Base-by-base conservation (phyloP, 2,797 vertebrate genomes). In the Esox masquinongy region DNA sequence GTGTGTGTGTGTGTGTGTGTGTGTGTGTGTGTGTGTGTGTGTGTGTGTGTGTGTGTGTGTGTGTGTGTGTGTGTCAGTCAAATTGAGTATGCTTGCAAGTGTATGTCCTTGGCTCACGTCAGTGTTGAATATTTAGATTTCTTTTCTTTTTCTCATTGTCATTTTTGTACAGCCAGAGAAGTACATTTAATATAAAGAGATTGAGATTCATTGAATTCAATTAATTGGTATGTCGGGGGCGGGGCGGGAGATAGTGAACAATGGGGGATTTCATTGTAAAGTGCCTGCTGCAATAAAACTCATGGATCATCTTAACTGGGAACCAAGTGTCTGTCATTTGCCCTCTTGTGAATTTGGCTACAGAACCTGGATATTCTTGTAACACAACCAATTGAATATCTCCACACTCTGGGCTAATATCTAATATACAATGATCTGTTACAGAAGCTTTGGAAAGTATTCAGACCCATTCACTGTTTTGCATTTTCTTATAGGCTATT, bases 221-320 rank as follows among this genome's bases (percentile, higher is more conserved):
- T 31, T 74, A 81, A 61, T 74, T 73, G 49, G 53, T 74, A 47
- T 47, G 43, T 47, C 0, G 9, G 43, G 43, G 43, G 12, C 9
- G 43, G 77, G 75, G 75, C 17, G 51, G 61, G 61, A 39, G 61
- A 43, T 74, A 74, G 76, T 80, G 66, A 39, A 67, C 29, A 68
- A 26, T 15, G 53, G 76, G 69, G 73, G 70, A 24, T 47, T 73
- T 68, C 63, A 63, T 77, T 86, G 77, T 87, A 79, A 84, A 84
- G 83, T 83, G 81, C 80, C 82, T 83, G 82, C 78, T 80, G 72
- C 74, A 88, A 81, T 83, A 83, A 87, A 85, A 59, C 56, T 82
- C 74, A 75, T 77, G 74, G 79, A 80, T 85, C 73, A 80, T 68
- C 39, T 70, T 79, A 39, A 68, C 5, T 16, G 64, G 64, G 64